Evolutionary conservation across 2,113 vertebrate genomes (phyloP).

Genomic region (Cyanoliseus patagonus): DNA sequence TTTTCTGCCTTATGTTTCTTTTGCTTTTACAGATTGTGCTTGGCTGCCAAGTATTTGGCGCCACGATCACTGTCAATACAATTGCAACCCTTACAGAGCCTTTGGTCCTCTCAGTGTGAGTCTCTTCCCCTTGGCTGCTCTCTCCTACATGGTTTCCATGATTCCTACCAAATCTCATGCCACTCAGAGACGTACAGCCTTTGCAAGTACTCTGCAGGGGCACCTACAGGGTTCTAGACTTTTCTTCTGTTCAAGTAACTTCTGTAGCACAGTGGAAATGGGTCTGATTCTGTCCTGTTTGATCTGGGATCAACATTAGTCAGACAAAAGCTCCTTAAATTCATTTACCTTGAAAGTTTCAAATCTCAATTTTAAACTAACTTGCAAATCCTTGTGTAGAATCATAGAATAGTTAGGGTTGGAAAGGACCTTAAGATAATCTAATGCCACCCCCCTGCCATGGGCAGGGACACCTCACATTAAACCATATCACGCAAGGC

Average conservation of each 20-base stretch:
- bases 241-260: background rate
- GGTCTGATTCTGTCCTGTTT: background rate
- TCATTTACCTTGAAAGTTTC: background rate
- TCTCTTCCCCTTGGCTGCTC: background rate
- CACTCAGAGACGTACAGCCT: background rate
- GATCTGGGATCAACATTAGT: background rate
- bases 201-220: accelerated
- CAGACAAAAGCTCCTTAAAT: background rate
- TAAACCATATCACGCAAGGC: no score
- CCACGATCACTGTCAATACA: background rate
- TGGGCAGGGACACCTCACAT: no score
- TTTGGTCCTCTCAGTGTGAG: accelerated
- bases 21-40: background rate
- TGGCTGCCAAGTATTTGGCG: background rate
- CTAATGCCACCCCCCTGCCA: no score
- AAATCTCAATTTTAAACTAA: conserved; percentile 15
- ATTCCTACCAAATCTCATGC: background rate
- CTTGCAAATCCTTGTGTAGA: background rate
- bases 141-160: accelerated
- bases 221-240: accelerated
- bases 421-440: no score
- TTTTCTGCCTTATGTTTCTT: background rate
- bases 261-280: background rate
- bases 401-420: no score
- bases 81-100: accelerated